Base-by-base conservation (phyloP, 2,797 vertebrate species). In the Distichodus sexfasciatus region DNA sequence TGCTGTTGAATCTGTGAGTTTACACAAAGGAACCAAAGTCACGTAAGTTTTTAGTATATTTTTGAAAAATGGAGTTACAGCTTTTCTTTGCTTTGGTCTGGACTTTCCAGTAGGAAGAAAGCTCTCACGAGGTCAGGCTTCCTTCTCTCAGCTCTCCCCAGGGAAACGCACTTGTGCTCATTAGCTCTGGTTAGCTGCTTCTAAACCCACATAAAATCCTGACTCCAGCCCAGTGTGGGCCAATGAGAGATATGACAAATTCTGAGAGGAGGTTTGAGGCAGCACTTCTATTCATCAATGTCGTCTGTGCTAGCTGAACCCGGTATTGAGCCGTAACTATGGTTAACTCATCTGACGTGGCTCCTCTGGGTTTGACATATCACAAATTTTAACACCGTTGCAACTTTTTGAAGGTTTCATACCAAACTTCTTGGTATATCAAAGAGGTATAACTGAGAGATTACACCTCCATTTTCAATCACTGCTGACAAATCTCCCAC, bases 151-250 rank as follows among this genome's bases (percentile, higher is more conserved):
- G 38, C 38, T 40, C 38, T 40, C 8, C 6, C 6, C 3, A 40
- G 8, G 14, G 36, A 15, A 41, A 35, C 55, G 23, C 36, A 41
- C 36, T 15, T 58, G 19, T 15, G 55, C 55, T 59, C 55, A 59
- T 59, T 59, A 59, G 55, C 24, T 59, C 36, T 41, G 38, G 19
- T 41, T 28, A 40, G 53, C 17, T 6, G 40, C 40, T n/a, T n/a
- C n/a, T n/a, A n/a, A n/a, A n/a, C n/a, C n/a, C n/a, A n/a, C n/a
- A n/a, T 23, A 36, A 33, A 58, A 57, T 10, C 23, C 3, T 10
- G 12, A n/a, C 21, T 10, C 26, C 36, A 59, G 55, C 38, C 28
- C 55, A 41, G 36, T 41, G 6, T 26, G 23, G 55, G 38, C 17
- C 36, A 41, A 15, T 6, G 21, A n/a, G 12, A 41, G 36, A 26